phyloP scores from a whole-genome alignment of 2,888 invertebrate species.

The Microchrysa polita region DNA sequence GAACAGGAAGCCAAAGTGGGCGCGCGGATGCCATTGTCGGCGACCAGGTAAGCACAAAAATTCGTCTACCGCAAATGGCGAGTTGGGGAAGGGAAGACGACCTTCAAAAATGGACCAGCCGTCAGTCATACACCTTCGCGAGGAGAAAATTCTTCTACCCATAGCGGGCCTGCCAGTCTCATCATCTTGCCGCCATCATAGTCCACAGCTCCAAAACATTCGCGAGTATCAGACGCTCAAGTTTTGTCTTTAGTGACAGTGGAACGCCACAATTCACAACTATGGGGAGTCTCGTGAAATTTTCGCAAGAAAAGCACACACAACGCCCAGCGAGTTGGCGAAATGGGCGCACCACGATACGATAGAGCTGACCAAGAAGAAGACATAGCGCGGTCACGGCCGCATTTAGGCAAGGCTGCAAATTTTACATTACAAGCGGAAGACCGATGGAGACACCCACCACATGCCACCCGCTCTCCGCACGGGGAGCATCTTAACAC shows the following conservation, averaged over 20 bases:
- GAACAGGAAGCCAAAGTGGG: not conserved
- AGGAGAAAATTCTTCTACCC: not conserved
- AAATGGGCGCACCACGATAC: slow-evolving; percentile 34
- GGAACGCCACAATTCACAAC: slow-evolving; percentile 8
- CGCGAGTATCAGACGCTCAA: not conserved
- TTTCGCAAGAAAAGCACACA: too few relatives aligned
- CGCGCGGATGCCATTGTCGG: not conserved
- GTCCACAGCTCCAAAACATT: not conserved
- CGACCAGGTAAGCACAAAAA: too few relatives aligned
- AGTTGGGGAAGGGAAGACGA: slow-evolving; percentile 42
- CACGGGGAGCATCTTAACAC: not conserved
- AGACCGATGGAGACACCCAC: not conserved
- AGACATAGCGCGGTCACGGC: not conserved
- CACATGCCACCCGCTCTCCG: not conserved
- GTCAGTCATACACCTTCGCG: slow-evolving; percentile 33
- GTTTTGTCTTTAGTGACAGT: not conserved
- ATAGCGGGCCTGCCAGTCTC: not conserved
- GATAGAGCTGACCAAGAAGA: slow-evolving; percentile 15
- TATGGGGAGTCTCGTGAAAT: not conserved
- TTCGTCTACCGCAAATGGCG: not conserved
- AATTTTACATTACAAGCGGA: slow-evolving; percentile 27
- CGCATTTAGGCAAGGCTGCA: slow-evolving; percentile 18
- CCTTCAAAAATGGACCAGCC: slow-evolving; percentile 47
- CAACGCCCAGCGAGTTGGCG: slow-evolving; percentile 25
- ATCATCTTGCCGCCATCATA: not conserved